A percentile compares a stretch with the other conserved stretches of the same genome.
These are phyloP conservation scores for Pelobates fuscus DNA, from an alignment of 2,113 vertebrate genomes.

Conservation along the genomic window DNA sequence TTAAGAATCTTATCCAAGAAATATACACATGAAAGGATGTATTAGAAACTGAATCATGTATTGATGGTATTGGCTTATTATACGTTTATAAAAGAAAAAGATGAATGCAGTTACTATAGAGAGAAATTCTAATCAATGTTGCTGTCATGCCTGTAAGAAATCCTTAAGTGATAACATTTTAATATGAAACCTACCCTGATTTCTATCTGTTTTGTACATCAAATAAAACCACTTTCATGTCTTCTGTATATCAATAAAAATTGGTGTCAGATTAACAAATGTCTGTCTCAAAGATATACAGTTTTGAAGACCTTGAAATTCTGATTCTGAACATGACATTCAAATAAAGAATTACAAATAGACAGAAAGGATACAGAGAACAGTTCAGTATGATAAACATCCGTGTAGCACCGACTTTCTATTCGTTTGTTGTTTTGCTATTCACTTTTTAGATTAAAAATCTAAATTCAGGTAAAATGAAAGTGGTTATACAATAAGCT, in stretches of 20 bases:
- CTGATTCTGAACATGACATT: slow-evolving; percentile 20
- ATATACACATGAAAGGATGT: too few relatives aligned
- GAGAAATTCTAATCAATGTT: slow-evolving; percentile 1
- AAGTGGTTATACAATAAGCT: background rate
- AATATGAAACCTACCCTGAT: slow-evolving; percentile 26
- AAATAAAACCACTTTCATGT: slow-evolving; percentile 35
- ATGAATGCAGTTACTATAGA: slow-evolving; percentile 3
- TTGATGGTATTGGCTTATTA: background rate
- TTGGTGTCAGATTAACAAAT: slow-evolving; percentile 42
- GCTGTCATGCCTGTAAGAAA: slow-evolving; percentile 7
- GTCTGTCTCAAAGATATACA: slow-evolving; percentile 25
- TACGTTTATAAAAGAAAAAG: slow-evolving; percentile 1
- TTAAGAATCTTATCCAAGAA: too few relatives aligned
- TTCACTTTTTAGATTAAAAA: slow-evolving; percentile 18
- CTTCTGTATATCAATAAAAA: slow-evolving; percentile 29
- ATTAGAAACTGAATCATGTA: too few relatives aligned
- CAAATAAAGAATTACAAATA: slow-evolving; percentile 33
- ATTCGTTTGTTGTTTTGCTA: slow-evolving; percentile 12
- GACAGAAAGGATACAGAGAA: slow-evolving; percentile 18
- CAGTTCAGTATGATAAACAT: slow-evolving; percentile 19
- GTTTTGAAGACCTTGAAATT: slow-evolving; percentile 21
- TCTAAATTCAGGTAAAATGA: slow-evolving; percentile 20
- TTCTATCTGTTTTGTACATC: slow-evolving; percentile 19
- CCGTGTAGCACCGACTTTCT: background rate
- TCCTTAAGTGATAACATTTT: slow-evolving; percentile 17